Base-by-base conservation (phyloP, 1,140 invertebrate species). In the Drosophila parvula region DNA sequence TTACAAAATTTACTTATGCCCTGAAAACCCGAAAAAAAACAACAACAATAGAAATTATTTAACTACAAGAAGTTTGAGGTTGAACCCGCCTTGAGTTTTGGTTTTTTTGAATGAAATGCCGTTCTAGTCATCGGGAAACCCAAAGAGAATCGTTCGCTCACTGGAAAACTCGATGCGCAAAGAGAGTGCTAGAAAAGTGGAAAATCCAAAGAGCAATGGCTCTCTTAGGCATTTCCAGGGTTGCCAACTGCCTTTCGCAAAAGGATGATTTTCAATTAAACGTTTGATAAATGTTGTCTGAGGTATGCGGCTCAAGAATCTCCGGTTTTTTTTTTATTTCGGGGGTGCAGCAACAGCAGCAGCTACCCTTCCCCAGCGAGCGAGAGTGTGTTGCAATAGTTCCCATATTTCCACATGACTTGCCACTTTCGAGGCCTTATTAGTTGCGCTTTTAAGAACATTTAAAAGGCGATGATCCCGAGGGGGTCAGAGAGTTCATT, bases 391-490 rank as follows among this genome's bases (percentile, higher is more conserved):
- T 27, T 69, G 65, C 65, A 68, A 67, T 69, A 69, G 47, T 69
- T 60, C 48, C 43, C 67, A 51, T 56, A 43, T 62, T 78, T 78
- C 74, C 75, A 78, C 74, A 78, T 78, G 75, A 78, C 75, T 78
- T 70, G 74, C 16, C 47, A 71, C 50, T 82, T 79, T 82, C 67
- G 65, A 65, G 67, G 62, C 62, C 67, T 78, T 81, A 88, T 86
- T 86, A 86, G 76, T 88, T 83, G 83, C 80, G 63, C 83, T 82
- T 82, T 86, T 77, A 55, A 69, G 74, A 77, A 48, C 74, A 55
- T 61, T 78, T 57, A 60, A 62, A 61, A 45, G 53, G 22, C 50
- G 32, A 27, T 68, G 51, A 55, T 27, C 14, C n/a, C 32, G 5
- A 12, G 48, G 48, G 48, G 58, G 48, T 74, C 71, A 50, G 28